Evolutionary conservation across 1,140 invertebrate genomes (phyloP), one percentile per base, ranked within the genome.

Genomic region (Hycleus cichorii): DNA sequence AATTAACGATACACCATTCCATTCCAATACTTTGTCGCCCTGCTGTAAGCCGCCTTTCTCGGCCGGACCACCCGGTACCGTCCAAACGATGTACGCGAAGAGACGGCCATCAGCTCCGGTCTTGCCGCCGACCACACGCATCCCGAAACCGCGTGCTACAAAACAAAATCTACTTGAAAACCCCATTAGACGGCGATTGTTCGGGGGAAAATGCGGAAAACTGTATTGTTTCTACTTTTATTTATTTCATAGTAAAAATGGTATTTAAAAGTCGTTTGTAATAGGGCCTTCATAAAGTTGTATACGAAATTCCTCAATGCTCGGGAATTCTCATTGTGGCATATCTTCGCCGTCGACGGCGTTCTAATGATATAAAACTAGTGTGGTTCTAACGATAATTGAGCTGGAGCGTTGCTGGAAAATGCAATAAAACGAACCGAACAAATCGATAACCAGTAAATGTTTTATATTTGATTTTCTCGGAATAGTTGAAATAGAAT

Each of bases 81-180:
- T 93, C 86, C 90, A 93, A 8, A 93, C 90, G 63, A 96, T 90
- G 71, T 90, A 90, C 46, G 93, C 91, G 66, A 92, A 91, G 47
- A 94, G 82, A 12, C 85, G 82, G 4, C 91, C 91, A 72, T 92
- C 90, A 3, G 83, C 76, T 12, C 86, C 86, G 3, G 85, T 83
- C 72, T 94, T 94, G 11, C 93, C 93, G 4, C 92, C 93, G 3
- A 95, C 91, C 3, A 97, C 89, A 58, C 91, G 81, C 89, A 97
- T 91, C 2, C 93, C 93, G 69, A 95, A 93, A 55, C 92, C 92
- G 67, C 89, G 83, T 53, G 88, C 91, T 93, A 62, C 5, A 70
- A 32, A 32, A 69, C 7, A 40, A 61, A 56, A 42, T 47, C 9
- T 56, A 50, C 46, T 9, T 42, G 10, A 6, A 42, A 42, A 42